Base-by-base conservation (phyloP, 2,888 invertebrate genomes). In the Helleia helle region DNA sequence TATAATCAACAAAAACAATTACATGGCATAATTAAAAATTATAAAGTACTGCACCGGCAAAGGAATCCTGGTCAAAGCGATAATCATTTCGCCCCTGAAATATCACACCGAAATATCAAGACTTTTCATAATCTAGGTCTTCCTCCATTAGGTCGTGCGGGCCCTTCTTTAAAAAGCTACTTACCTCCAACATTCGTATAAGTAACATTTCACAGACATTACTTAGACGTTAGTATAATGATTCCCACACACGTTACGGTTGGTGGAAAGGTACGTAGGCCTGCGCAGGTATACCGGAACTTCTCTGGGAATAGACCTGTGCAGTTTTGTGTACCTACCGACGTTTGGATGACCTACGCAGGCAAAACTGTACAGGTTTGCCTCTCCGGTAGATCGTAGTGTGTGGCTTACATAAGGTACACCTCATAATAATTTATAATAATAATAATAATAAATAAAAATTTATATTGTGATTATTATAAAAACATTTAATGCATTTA, bases 81-180 rank as follows among this genome's bases (percentile, higher is more conserved):
- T 28, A 64, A 62, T 48, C 57, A 62, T 38, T 47, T 64, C 24
- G 56, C 52, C 44, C 63, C 65, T 49, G 68, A 71, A 37, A 9
- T 30, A 30, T 62, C 60, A 29, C 68, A 70, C 36, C 63, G 65
- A 22, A 62, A 71, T n/a, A 48, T 66, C 8, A 73, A 68, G 60
- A 55, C 53, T 29, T 44, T 57, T 29, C 62, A 64, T 41, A 48
- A 60, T 4, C 56, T 65, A 7, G 67, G 63, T 46, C 56, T 79
- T 38, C 84, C 81, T 3, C 83, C 80, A 1, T 54, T 84, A 46
- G 84, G 84, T 2, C 61, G 84, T 42, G 83, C 83, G 4, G 84
- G 84, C 2, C 84, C 84, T 8, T 69, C 83, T 1, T 62, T 71
- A 62, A 84, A 77, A 51, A 71, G 69, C 43, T 83, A 83, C 52